Evolutionary conservation across 2,797 vertebrate species (phyloP).

Genomic region (Echeneis naucrates): DNA sequence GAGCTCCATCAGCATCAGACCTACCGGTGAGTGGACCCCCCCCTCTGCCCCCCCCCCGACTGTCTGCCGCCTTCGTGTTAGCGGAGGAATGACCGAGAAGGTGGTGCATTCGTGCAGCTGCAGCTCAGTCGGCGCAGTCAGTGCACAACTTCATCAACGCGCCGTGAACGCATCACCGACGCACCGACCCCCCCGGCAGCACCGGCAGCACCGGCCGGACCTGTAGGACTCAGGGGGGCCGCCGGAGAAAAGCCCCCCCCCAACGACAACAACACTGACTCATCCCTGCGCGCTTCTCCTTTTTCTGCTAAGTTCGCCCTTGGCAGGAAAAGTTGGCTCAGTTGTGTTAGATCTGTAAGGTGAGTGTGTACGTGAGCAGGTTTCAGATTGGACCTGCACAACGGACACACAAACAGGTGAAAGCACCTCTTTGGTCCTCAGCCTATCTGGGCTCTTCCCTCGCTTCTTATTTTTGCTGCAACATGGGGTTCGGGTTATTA

Average conservation of each 20-base stretch:
- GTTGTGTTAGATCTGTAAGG: constrained; percentile 33
- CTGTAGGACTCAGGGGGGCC: constrained; percentile 57
- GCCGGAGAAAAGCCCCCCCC: constrained; percentile 50
- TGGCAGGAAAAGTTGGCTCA: constrained; percentile 69
- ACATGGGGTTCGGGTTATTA: not conserved
- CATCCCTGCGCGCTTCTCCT: constrained; percentile 43
- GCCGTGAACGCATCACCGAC: constrained; percentile 49
- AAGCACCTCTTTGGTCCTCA: too few relatives aligned
- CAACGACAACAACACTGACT: constrained; percentile 49
- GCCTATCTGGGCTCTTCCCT: too few relatives aligned
- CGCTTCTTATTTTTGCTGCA: not conserved
- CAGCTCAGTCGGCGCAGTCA: not conserved
- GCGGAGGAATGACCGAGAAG: not conserved
- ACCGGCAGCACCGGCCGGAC: constrained; percentile 34
- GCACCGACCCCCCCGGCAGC: too few relatives aligned
- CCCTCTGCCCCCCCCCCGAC: too few relatives aligned
- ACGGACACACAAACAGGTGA: constrained; percentile 35
- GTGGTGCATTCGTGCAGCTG: not conserved
- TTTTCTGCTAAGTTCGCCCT: constrained; percentile 73
- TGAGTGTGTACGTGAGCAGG: constrained; percentile 61
- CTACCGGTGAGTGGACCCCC: constrained; percentile 63
- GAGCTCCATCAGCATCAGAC: constrained; percentile 12
- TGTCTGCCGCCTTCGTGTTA: not conserved
- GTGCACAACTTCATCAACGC: constrained; percentile 40
- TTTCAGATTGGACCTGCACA: constrained; percentile 57